These are phyloP conservation scores for Cyprinus carpio DNA, from an alignment of 2,113 vertebrate species.

Conservation along the genomic window DNA sequence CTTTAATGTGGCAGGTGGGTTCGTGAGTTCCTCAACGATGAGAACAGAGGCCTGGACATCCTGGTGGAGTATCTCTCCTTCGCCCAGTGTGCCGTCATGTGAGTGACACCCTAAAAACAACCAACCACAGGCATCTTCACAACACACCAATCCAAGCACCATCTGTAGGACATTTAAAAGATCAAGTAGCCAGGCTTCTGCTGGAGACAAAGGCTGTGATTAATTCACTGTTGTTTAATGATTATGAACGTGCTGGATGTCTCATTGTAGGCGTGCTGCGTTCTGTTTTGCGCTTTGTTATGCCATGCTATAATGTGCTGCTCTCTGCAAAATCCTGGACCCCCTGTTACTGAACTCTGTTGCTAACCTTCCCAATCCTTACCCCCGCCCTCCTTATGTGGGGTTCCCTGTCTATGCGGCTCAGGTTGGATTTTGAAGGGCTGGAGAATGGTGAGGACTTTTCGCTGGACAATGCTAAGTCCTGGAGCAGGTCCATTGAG, in stretches of 20 bases:
- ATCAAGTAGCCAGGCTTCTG: background rate
- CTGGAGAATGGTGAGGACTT: constrained; percentile 89
- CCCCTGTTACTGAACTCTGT: constrained; percentile 64
- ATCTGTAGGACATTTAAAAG: background rate
- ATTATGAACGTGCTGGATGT: constrained; percentile 17
- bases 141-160: background rate
- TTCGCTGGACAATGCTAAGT: constrained; percentile 86
- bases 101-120: constrained; percentile 70
- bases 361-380: constrained; percentile 63
- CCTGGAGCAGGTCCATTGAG: constrained; percentile 97
- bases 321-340: constrained; percentile 65
- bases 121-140: constrained; percentile 23
- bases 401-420: constrained; percentile 52
- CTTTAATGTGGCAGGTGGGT: constrained; percentile 84
- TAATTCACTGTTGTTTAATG: background rate
- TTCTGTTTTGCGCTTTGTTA: constrained; percentile 42
- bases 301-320: constrained; percentile 68
- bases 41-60: constrained; percentile 93
- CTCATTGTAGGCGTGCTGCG: background rate
- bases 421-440: constrained; percentile 96
- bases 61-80: constrained; percentile 97
- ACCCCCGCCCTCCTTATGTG: constrained; percentile 43
- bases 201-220: background rate
- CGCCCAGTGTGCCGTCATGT: constrained; percentile 93
- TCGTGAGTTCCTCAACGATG: constrained; percentile 94